These are phyloP conservation scores for Caenorhabditis uteleia DNA, from an alignment of 2,888 invertebrate species.

Conservation along the genomic window DNA sequence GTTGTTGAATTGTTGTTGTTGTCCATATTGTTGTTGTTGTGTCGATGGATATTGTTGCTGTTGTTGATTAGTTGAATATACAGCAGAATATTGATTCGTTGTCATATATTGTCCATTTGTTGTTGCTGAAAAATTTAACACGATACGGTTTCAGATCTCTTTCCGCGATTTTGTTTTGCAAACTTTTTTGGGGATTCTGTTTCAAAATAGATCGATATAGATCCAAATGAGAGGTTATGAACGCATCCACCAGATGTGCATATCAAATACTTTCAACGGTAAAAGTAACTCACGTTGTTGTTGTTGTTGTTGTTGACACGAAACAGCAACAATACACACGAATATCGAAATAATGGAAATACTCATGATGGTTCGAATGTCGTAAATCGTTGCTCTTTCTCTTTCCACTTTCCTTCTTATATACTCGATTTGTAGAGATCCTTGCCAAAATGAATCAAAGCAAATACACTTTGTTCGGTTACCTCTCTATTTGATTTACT, in stretches of 20 bases:
- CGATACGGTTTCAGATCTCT: too few species aligned
- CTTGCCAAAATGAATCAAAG: conserved; percentile 41
- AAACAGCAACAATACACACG: too few species aligned
- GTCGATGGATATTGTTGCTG: conserved; percentile 4
- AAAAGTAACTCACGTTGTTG: conserved; percentile 21
- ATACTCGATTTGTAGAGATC: conserved; percentile 28
- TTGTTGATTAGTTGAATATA: conserved; percentile 25
- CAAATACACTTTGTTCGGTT: conserved; percentile 30
- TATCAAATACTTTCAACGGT: too few species aligned
- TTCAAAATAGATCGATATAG: too few species aligned
- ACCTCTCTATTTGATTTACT: conserved; percentile 30
- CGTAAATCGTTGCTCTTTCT: conserved; percentile 4
- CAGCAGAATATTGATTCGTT: conserved; percentile 33
- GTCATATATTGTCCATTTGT: conserved; percentile 30
- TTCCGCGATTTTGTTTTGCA: not conserved
- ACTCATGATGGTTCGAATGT: conserved; percentile 30
- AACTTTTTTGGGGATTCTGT: too few species aligned
- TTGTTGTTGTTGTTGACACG: conserved; percentile 9
- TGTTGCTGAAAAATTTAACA: conserved; percentile 22
- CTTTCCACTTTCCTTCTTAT: conserved; percentile 16
- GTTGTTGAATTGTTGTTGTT: conserved; percentile 4
- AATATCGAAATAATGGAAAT: conserved; percentile 16
- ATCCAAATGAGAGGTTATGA: too few species aligned
- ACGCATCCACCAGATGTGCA: too few species aligned
- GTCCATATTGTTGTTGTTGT: conserved; percentile 16